Percentiles rank a stretch among this genome's conserved stretches.
Evolutionary conservation across 2,888 invertebrate species (phyloP).

Genomic region (Tethea ocularis): DNA sequence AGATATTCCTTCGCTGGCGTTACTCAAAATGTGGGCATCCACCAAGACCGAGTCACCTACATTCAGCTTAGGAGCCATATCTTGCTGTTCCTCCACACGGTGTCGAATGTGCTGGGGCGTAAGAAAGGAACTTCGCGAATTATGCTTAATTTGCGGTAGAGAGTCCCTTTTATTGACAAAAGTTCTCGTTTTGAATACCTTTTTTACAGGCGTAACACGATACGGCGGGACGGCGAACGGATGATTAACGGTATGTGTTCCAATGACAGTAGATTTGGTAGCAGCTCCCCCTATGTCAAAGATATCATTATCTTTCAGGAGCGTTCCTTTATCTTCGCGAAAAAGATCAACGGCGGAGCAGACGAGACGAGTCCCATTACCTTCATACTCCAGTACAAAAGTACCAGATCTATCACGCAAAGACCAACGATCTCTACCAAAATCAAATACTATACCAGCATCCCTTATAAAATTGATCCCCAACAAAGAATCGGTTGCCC

Average conservation of each 20-base stretch:
- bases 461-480: conserved; percentile 15
- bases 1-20: conserved; percentile 15
- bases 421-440: background rate
- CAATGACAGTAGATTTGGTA: conserved; percentile 3
- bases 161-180: conserved; percentile 12
- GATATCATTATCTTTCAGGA: conserved; percentile 5
- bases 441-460: conserved; percentile 16
- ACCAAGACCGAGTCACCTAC: conserved; percentile 14
- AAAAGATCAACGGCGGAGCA: background rate
- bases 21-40: conserved; percentile 10
- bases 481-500: conserved; percentile 13
- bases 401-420: too few species aligned
- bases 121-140: too few species aligned
- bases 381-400: background rate
- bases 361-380: background rate
- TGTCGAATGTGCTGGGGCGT: background rate
- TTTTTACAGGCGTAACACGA: conserved; percentile 18
- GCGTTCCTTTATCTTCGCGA: background rate
- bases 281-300: conserved; percentile 12
- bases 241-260: conserved; percentile 13
- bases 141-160: background rate
- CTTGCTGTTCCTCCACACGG: background rate
- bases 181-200: conserved; percentile 15
- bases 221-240: conserved; percentile 15
- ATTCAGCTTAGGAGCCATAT: background rate